Evolutionary conservation across 2,797 vertebrate genomes (phyloP), one percentile per base, ranked within the genome.

Genomic region (Capromys pilorides): DNA sequence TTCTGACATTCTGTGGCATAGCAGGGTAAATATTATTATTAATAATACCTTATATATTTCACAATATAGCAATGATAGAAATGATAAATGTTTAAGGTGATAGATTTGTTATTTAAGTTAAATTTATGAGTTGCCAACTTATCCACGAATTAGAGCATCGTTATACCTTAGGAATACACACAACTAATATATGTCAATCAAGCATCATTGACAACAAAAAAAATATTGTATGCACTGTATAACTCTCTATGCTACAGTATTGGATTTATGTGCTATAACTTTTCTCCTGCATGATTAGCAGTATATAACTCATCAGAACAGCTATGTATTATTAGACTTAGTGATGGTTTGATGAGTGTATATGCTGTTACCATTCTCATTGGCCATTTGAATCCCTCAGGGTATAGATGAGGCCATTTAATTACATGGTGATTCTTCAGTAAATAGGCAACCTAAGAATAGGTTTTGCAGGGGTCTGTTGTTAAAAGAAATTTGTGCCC

Each of bases 401-500:
- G 41, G 81, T 88, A 90, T 77, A 87, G 59, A 83, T 69, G 59
- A 94, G 62, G 24, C 80, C 86, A 86, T 22, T 80, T 24, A 16
- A 88, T 92, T 86, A 84, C 57, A 86, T 80, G 57, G 69, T 85
- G 79, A 88, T 95, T 93, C 59, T 90, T 96, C 69, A 91, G 10
- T 92, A 79, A 91, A 61, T 10, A 94, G 57, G 92, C 83, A 97
- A 97, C 97, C 95, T 96, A 94, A 95, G 90, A 94, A 82, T 95
- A 96, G 91, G 94, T 86, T 75, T 97, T 79, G 94, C 86, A 92
- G 94, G 95, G 94, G 96, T 98, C 93, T 83, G 98, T 98, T 89
- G 98, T 97, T 97, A 96, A 90, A 95, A 96, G 79, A 84, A 61
- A 41, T 79, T 94, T 78, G 96, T 98, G 96, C 98, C 97, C 97